Evolutionary conservation across 2,113 vertebrate species (phyloP).

Genomic region (Pteruthius melanotis): DNA sequence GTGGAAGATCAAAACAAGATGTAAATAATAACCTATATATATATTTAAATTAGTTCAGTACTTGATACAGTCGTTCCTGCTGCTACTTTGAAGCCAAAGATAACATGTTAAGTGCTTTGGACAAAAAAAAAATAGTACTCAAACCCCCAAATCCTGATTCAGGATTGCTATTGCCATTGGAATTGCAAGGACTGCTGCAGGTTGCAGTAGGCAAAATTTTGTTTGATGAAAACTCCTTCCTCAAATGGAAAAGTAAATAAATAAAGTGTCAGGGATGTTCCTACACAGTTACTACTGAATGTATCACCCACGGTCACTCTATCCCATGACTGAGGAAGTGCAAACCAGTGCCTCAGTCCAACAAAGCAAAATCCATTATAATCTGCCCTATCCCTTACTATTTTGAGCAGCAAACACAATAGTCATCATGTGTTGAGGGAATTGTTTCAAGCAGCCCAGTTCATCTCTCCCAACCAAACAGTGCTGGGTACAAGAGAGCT

Average conservation of each 20-base stretch:
- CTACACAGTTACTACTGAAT: neutral
- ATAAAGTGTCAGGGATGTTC: neutral
- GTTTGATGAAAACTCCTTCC: neutral
- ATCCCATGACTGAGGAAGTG: neutral
- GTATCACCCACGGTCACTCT: neutral
- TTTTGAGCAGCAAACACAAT: neutral
- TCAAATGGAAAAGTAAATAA: neutral
- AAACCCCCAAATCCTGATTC: neutral
- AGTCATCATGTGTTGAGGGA: neutral
- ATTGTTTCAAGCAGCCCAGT: neutral
- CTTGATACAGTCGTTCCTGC: slow-evolving; percentile 36
- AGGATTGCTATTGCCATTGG: neutral
- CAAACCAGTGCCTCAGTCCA: neutral
- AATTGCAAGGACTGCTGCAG: neutral
- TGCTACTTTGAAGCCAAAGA: neutral
- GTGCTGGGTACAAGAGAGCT: neutral
- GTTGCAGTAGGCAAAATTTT: neutral
- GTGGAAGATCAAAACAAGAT: slow-evolving; percentile 29
- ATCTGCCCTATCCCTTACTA: neutral
- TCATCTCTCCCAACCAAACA: neutral
- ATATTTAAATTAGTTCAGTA: slow-evolving; percentile 7
- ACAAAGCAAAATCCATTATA: neutral
- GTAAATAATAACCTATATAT: neutral
- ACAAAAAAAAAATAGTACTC: neutral
- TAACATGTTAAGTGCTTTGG: neutral